Percentiles rank a stretch among this genome's conserved stretches.
Conservation (phyloP, 2,113 vertebrate species). For the Hystrix brachyura region DNA sequence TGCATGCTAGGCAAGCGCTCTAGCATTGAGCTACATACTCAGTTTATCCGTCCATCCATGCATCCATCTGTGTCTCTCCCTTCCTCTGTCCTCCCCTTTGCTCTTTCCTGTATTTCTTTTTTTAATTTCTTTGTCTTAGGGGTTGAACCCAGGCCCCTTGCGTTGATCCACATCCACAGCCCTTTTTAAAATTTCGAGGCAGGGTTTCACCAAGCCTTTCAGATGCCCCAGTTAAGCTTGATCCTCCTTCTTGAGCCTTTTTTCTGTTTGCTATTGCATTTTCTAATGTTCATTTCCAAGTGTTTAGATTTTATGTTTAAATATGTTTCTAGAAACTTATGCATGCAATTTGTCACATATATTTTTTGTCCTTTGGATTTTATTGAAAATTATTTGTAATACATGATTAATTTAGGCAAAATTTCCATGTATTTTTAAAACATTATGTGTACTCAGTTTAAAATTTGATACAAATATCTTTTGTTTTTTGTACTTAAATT, state of each 20-base stretch:
- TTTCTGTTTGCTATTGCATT: neutral
- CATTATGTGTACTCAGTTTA: neutral
- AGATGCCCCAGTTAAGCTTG: no score
- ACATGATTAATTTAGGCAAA: neutral
- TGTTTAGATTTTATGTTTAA: neutral
- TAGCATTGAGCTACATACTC: neutral
- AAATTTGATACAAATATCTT: constrained; percentile 7
- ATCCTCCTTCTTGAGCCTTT: neutral
- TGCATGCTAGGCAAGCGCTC: neutral
- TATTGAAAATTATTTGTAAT: neutral
- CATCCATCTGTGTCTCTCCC: neutral
- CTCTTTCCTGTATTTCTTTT: no score
- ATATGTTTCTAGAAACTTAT: neutral
- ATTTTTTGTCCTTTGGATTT: constrained; percentile 24
- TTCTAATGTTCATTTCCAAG: constrained; percentile 19
- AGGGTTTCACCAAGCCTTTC: neutral
- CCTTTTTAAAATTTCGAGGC: neutral
- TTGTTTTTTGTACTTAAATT: neutral
- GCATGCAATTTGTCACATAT: neutral
- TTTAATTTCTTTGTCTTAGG: neutral
- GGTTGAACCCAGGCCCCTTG: neutral
- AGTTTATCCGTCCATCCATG: neutral
- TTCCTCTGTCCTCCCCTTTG: neutral
- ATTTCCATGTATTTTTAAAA: neutral
- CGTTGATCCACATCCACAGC: neutral